Conservation (phyloP, 2,113 vertebrate genomes). For the Acanthisitta chloris region DNA sequence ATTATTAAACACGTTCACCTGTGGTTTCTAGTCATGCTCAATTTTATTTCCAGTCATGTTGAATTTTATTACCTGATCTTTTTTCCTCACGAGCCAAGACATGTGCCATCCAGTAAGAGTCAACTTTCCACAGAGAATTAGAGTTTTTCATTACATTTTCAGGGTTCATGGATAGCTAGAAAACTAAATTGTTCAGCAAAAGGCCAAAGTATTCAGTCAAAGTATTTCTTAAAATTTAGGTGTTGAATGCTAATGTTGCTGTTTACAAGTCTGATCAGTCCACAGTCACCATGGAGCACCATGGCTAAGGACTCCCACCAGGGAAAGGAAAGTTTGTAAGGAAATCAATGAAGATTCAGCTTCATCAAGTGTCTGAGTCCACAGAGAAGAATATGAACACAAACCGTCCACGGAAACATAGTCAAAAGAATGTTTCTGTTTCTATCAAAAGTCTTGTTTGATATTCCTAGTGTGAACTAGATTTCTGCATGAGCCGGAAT, state of each 20-base stretch:
- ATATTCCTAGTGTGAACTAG: not conserved
- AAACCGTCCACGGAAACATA: not conserved
- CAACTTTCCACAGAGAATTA: not conserved
- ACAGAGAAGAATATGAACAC: not conserved
- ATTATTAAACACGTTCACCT: not conserved
- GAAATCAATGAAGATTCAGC: not conserved
- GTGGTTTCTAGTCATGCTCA: not conserved
- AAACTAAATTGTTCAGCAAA: not conserved
- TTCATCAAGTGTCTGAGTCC: not conserved
- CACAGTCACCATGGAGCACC: not conserved
- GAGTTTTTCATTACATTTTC: not conserved
- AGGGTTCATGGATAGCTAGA: not conserved
- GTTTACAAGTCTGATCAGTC: not conserved
- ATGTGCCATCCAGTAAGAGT: not conserved
- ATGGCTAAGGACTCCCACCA: not conserved
- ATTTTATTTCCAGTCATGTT: not conserved
- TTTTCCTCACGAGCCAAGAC: not conserved
- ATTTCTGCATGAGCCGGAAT: not conserved
- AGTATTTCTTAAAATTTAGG: not conserved
- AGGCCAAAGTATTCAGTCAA: not conserved
- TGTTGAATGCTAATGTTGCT: not conserved
- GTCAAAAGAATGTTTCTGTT: not conserved
- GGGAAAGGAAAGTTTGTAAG: not conserved
- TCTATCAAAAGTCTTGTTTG: not conserved
- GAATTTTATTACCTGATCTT: not conserved